Conservation (phyloP, 2,888 invertebrate species). For the Adela reaumurella region DNA sequence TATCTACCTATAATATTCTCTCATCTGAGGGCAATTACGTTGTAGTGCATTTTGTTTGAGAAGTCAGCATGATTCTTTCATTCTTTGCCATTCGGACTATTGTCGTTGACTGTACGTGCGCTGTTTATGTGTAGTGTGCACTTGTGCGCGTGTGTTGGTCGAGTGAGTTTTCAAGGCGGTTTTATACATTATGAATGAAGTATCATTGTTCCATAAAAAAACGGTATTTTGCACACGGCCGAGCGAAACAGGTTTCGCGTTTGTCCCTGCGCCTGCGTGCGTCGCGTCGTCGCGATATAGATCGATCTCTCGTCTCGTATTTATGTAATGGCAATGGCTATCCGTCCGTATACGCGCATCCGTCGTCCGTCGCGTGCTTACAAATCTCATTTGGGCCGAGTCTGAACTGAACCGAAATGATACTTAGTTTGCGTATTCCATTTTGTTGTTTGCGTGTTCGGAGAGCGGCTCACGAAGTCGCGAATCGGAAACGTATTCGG, state of each 20-base stretch:
- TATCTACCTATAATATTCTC: too few relatives aligned
- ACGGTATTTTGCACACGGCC: slow-evolving; percentile 36
- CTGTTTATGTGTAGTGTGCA: neutral
- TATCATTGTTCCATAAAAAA: slow-evolving; percentile 39
- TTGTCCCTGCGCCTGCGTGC: neutral
- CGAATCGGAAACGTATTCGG: slow-evolving; percentile 44
- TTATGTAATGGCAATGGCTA: neutral
- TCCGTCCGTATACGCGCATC: neutral
- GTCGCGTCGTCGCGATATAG: neutral
- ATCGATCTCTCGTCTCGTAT: neutral
- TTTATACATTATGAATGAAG: slow-evolving; percentile 54
- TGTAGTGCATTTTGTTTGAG: too few relatives aligned
- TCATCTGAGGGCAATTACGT: too few relatives aligned
- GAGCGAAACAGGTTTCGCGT: slow-evolving; percentile 16
- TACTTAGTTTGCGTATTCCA: neutral
- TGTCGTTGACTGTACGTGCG: too few relatives aligned
- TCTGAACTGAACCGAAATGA: too few relatives aligned
- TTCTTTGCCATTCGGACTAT: too few relatives aligned
- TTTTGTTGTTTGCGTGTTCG: neutral
- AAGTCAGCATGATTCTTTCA: too few relatives aligned
- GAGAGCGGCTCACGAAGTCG: slow-evolving; percentile 31
- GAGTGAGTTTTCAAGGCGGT: slow-evolving; percentile 30
- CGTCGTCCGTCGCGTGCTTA: neutral
- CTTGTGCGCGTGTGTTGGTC: slow-evolving; percentile 21
- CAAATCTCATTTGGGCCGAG: neutral